Conservation (phyloP, 2,113 vertebrate genomes). For the Nycticryphes semicollaris region DNA sequence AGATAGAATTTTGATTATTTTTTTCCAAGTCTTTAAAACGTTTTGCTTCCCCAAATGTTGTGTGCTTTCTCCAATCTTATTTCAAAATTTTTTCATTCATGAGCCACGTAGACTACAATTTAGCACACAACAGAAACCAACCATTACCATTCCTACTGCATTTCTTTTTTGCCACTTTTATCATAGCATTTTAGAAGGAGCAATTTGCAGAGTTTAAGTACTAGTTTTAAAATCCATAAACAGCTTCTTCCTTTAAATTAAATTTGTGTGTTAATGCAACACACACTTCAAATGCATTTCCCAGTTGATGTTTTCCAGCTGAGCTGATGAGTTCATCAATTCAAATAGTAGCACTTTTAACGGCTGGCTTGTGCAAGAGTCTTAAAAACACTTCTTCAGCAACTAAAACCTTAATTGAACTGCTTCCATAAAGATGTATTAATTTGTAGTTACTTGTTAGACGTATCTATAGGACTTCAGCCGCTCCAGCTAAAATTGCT, state of each 20-base stretch:
- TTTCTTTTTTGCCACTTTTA: background rate
- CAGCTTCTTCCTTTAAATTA: conserved; percentile 9
- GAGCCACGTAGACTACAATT: background rate
- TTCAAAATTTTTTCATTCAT: background rate
- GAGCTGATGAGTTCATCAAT: conserved; percentile 22
- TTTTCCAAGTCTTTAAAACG: background rate
- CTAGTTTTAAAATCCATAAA: background rate
- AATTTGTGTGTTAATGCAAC: conserved; percentile 3
- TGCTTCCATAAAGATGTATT: background rate
- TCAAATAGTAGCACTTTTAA: background rate
- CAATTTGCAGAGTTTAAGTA: background rate
- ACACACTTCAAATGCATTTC: background rate
- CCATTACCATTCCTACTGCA: background rate
- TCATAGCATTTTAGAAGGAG: background rate
- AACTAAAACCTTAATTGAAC: background rate
- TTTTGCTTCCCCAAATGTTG: background rate
- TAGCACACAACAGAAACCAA: background rate
- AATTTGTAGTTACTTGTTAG: background rate
- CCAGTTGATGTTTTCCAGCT: background rate
- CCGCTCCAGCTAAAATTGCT: background rate
- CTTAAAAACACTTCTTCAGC: background rate
- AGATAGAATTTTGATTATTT: background rate
- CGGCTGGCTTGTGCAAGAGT: background rate
- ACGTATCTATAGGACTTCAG: background rate
- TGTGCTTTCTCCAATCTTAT: background rate